Evolutionary conservation across 2,797 vertebrate species (phyloP).

Genomic region (Dendrocincla tyrannina): DNA sequence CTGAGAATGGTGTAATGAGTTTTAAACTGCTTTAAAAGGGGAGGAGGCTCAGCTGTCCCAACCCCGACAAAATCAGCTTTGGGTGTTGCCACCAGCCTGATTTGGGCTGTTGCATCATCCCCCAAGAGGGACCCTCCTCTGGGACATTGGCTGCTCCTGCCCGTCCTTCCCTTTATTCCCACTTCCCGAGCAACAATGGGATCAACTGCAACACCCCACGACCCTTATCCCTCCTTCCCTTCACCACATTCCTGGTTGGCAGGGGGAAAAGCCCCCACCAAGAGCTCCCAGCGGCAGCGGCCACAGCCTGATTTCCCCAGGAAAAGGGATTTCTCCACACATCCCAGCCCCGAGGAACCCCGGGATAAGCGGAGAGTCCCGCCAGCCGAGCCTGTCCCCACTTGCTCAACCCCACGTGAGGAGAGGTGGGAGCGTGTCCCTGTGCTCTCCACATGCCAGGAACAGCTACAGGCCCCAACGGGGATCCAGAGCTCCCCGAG

Average conservation of each 20-base stretch:
- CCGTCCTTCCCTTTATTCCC: neutral
- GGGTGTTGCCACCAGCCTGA: neutral
- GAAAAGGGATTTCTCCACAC: neutral
- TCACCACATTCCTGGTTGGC: accelerated
- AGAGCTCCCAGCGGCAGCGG: neutral
- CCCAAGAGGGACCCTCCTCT: accelerated
- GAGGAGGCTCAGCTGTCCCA: neutral
- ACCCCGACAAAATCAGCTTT: neutral
- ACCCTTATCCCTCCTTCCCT: neutral
- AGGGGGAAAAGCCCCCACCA: neutral
- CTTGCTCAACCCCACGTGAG: neutral
- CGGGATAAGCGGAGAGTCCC: accelerated
- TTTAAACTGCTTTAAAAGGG: neutral
- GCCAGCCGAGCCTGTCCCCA: neutral
- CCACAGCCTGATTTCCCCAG: neutral
- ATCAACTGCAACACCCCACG: accelerated
- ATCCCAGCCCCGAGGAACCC: neutral
- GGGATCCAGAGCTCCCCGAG: slow-evolving; percentile 7
- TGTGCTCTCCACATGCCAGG: neutral
- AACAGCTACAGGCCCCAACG: slow-evolving; percentile 37
- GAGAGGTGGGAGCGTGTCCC: slow-evolving; percentile 19
- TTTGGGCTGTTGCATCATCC: neutral
- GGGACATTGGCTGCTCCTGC: accelerated
- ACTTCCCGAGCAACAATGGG: accelerated
- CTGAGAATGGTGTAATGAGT: neutral